Evolutionary conservation across 2,113 vertebrate genomes (phyloP).

Genomic region (Poicephalus gulielmi): DNA sequence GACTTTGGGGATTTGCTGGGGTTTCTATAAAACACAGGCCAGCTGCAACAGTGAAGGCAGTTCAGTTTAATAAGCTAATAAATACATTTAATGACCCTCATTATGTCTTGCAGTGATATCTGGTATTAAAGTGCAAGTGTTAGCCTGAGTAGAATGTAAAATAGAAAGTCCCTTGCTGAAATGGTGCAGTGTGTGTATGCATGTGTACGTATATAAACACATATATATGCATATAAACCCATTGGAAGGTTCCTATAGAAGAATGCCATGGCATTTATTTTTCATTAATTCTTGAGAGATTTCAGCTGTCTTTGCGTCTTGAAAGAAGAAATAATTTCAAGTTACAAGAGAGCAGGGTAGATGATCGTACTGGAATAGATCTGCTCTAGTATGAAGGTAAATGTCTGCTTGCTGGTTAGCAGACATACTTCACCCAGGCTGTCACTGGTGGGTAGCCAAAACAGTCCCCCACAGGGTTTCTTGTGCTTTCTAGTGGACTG

Average conservation of each 20-base stretch:
- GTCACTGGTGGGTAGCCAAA: not conserved
- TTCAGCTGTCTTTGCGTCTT: not conserved
- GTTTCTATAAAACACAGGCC: constrained; percentile 64
- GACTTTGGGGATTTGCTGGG: constrained; percentile 60
- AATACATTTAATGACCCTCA: constrained; percentile 67
- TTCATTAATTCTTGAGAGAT: not conserved
- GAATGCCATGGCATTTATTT: not conserved
- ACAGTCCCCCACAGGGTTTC: not conserved
- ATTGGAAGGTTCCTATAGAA: not conserved
- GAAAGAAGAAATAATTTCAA: not conserved
- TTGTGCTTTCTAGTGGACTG: not conserved
- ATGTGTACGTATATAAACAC: not conserved
- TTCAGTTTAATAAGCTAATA: constrained; percentile 69
- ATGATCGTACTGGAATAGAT: not conserved
- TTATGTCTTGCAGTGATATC: constrained; percentile 65
- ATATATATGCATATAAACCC: not conserved
- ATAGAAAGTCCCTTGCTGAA: constrained; percentile 40
- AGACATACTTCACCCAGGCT: not conserved
- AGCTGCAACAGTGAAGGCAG: constrained; percentile 63
- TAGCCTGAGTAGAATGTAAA: constrained; percentile 19
- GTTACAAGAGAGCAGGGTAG: not conserved
- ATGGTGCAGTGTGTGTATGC: not conserved
- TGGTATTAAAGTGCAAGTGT: constrained; percentile 58
- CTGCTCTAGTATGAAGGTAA: not conserved
- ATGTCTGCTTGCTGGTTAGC: not conserved